phyloP scores from a whole-genome alignment of 2,888 invertebrate genomes.

The Volucella bombylans region DNA sequence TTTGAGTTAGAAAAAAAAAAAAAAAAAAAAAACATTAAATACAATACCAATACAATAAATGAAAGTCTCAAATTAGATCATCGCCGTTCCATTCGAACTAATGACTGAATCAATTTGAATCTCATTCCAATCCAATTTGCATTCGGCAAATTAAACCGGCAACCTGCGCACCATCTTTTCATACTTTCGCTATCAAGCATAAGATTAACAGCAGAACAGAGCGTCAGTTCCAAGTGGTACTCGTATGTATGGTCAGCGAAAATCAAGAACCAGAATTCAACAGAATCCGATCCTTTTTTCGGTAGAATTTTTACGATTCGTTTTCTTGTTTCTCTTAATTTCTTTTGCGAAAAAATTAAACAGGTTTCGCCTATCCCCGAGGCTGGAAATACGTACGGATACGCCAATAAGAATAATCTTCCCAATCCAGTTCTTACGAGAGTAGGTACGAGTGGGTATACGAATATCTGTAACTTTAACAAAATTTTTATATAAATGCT shows the following conservation, averaged over 20 bases:
- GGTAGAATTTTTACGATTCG: no score
- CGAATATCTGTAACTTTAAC: conserved; percentile 7
- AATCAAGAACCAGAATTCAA: conserved; percentile 58
- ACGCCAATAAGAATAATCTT: conserved; percentile 25
- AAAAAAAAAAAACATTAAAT: not conserved
- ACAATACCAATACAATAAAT: not conserved
- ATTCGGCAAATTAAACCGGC: not conserved
- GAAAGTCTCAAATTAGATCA: conserved; percentile 28
- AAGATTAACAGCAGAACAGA: conserved; percentile 5
- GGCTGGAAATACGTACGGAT: not conserved
- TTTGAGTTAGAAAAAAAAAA: no score
- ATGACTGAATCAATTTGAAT: conserved; percentile 15
- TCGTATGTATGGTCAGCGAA: not conserved
- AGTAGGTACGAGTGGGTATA: no score
- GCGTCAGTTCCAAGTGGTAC: no score
- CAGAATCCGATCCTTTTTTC: conserved; percentile 52
- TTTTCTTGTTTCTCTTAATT: conserved; percentile 32
- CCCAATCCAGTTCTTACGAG: conserved; percentile 11
- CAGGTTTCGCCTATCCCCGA: conserved; percentile 46
- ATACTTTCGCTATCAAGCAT: conserved; percentile 41
- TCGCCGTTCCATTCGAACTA: not conserved
- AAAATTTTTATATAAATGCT: conserved; percentile 42
- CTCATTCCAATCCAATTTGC: not conserved
- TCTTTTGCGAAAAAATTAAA: conserved; percentile 45
- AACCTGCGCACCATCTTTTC: conserved; percentile 47